These are phyloP conservation scores for Acheta domesticus DNA, from an alignment of 2,888 invertebrate species.

Conservation along the genomic window DNA sequence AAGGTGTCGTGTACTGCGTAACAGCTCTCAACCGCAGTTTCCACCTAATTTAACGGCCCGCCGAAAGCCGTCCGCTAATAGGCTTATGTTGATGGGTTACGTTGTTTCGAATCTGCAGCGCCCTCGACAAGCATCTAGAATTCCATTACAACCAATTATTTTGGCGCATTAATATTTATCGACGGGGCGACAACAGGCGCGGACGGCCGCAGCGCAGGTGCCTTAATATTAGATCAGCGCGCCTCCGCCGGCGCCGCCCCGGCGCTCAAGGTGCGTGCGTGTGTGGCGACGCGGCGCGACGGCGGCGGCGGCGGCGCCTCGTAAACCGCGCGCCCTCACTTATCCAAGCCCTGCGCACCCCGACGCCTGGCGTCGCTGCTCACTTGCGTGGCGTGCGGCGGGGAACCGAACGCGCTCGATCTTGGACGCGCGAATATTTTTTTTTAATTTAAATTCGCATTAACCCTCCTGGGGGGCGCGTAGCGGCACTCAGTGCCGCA, in stretches of 20 bases:
- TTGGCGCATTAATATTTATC: constrained; percentile 4
- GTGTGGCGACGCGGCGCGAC: no score
- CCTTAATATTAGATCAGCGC: background rate
- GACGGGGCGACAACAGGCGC: background rate
- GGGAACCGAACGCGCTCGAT: no score
- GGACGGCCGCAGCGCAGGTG: background rate
- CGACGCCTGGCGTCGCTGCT: no score
- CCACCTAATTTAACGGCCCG: background rate
- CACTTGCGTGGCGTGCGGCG: no score
- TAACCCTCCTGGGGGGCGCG: no score
- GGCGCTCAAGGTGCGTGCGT: no score
- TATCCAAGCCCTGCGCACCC: no score
- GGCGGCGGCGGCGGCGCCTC: no score
- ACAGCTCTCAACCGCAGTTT: background rate
- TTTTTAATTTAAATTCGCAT: no score
- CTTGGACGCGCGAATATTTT: no score
- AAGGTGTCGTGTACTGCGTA: background rate
- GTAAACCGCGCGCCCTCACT: no score
- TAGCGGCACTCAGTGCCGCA: no score
- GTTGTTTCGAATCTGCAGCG: background rate
- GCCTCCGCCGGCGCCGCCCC: background rate
- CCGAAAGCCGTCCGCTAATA: background rate
- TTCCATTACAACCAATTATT: constrained; percentile 9
- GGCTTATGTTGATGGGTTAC: constrained; percentile 18
- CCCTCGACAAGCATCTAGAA: constrained; percentile 8